phyloP scores from a whole-genome alignment of 2,797 vertebrate genomes.

The Diplodus puntazzo region DNA sequence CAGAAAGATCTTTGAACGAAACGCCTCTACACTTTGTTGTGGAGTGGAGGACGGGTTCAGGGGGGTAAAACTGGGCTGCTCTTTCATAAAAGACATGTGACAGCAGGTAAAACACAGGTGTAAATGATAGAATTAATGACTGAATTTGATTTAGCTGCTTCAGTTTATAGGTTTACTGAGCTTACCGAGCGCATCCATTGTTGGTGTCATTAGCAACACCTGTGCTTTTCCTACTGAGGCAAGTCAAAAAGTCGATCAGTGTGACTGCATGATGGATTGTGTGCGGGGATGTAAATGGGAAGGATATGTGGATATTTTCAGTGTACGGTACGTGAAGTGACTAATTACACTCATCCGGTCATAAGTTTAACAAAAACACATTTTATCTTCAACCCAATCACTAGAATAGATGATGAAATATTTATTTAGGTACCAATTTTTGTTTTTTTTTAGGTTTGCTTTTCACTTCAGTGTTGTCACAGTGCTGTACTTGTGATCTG shows the following conservation, averaged over 20 bases:
- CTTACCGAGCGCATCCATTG: neutral
- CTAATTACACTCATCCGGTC: neutral
- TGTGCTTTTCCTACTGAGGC: conserved; percentile 1
- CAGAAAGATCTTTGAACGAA: neutral
- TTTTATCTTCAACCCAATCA: neutral
- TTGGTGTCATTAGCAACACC: conserved; percentile 18
- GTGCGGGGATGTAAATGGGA: neutral
- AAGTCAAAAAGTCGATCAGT: neutral
- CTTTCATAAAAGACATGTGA: no score
- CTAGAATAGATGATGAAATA: no score
- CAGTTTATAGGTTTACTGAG: neutral
- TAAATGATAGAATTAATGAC: neutral
- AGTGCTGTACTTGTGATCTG: no score
- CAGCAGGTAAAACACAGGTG: neutral
- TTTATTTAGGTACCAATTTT: no score
- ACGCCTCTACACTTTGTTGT: neutral
- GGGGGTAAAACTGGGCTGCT: neutral
- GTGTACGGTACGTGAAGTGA: neutral
- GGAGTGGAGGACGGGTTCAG: neutral
- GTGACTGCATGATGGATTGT: conserved; percentile 1
- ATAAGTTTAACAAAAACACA: neutral
- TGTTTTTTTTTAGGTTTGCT: no score
- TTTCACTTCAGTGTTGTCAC: no score
- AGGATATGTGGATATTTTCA: neutral
- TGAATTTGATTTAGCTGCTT: neutral